Evolutionary conservation across 2,888 invertebrate species (phyloP).

Genomic region (Glyphotaelius pellucidus): DNA sequence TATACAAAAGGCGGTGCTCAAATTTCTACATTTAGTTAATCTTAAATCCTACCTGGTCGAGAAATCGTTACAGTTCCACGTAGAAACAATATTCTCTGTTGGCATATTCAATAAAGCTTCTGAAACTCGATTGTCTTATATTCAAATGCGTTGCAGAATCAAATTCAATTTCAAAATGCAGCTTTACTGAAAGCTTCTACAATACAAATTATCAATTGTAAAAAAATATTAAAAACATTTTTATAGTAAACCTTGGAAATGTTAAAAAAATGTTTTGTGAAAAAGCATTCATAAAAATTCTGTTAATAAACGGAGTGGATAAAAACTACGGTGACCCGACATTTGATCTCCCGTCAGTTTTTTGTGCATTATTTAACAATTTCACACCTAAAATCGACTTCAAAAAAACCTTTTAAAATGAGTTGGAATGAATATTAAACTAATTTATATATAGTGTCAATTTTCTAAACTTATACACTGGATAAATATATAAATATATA

Average conservation of each 20-base stretch:
- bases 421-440: too few species aligned
- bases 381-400: too few species aligned
- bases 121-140: conserved; percentile 34
- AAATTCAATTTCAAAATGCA: conserved; percentile 26
- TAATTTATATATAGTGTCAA: too few species aligned
- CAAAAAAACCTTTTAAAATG: too few species aligned
- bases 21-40: neutral
- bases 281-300: neutral
- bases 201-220: neutral
- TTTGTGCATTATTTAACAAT: too few species aligned
- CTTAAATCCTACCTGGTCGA: neutral
- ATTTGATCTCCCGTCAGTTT: too few species aligned
- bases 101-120: conserved; percentile 40
- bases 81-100: conserved; percentile 46
- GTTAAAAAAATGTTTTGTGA: neutral
- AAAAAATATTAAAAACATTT: neutral
- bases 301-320: neutral
- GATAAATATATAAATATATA: too few species aligned
- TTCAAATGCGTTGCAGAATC: conserved; percentile 32
- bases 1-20: neutral
- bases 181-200: neutral
- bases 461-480: too few species aligned
- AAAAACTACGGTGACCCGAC: neutral
- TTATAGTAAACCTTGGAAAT: too few species aligned
- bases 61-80: neutral